Percentiles rank a stretch among this genome's conserved stretches.
Conservation (phyloP, 2,797 vertebrate genomes). For the Valencia hispanica region DNA sequence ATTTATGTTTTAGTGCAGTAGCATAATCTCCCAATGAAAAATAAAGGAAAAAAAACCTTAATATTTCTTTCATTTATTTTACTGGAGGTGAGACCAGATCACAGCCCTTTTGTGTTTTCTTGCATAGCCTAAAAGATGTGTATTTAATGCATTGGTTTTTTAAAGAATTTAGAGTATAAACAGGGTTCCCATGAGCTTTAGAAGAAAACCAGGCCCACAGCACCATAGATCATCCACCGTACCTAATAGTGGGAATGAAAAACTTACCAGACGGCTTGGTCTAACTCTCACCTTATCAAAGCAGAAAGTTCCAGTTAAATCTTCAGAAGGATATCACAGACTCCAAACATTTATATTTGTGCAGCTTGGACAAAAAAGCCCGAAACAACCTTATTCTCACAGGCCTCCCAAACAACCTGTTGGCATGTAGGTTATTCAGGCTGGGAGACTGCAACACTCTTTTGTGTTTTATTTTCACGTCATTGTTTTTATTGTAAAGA, state of each 20-base stretch:
- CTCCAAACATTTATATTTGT: not conserved
- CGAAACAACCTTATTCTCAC: not conserved
- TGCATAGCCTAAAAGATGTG: not conserved
- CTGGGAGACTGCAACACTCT: not conserved
- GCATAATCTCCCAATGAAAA: no score
- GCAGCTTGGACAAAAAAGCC: not conserved
- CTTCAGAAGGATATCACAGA: not conserved
- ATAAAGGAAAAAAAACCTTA: no score
- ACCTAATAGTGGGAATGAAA: not conserved
- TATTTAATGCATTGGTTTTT: no score
- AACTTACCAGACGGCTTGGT: not conserved
- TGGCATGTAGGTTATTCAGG: not conserved
- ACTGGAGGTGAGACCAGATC: not conserved
- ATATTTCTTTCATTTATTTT: no score
- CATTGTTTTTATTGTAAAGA: not conserved
- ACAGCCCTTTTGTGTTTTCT: not conserved
- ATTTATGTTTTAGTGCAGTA: no score
- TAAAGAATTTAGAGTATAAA: no score
- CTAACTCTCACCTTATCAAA: not conserved
- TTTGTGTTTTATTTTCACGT: not conserved
- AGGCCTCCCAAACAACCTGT: not conserved
- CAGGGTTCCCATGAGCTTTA: no score
- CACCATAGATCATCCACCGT: not conserved
- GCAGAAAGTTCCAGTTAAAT: not conserved
- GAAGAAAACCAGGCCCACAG: not conserved